Evolutionary conservation across 2,888 invertebrate genomes (phyloP).

Genomic region (Hipparchia semele): DNA sequence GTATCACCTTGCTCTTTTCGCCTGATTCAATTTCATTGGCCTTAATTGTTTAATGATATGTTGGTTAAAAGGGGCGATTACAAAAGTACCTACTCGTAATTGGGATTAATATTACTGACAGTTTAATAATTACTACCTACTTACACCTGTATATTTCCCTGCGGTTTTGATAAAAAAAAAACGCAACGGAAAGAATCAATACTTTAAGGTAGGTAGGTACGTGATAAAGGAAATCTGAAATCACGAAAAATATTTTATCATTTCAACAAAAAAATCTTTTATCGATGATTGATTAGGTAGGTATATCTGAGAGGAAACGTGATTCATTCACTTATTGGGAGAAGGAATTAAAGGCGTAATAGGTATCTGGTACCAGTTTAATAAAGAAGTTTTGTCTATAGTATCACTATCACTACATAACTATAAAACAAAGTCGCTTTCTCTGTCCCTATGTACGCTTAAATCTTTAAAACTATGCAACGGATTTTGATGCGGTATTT

Average conservation of each 20-base stretch:
- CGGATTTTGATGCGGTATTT: no score
- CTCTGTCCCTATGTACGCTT: no score
- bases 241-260: conserved; percentile 1
- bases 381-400: no score
- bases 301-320: conserved; percentile 9
- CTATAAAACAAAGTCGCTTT: no score
- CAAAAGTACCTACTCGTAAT: neutral
- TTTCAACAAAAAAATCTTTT: neutral
- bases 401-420: no score
- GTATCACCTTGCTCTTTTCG: conserved; percentile 47
- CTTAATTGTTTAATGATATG: conserved; percentile 41
- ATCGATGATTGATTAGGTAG: conserved; percentile 26
- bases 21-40: conserved; percentile 43
- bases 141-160: no score
- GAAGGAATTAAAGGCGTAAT: neutral
- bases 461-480: no score
- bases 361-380: no score
- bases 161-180: no score
- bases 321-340: neutral
- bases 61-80: conserved; percentile 33
- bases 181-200: no score
- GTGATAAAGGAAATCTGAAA: neutral
- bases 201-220: neutral
- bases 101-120: conserved; percentile 10
- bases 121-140: conserved; percentile 1